phyloP scores from a whole-genome alignment of 2,797 vertebrate species.

The Octomys mimax region DNA sequence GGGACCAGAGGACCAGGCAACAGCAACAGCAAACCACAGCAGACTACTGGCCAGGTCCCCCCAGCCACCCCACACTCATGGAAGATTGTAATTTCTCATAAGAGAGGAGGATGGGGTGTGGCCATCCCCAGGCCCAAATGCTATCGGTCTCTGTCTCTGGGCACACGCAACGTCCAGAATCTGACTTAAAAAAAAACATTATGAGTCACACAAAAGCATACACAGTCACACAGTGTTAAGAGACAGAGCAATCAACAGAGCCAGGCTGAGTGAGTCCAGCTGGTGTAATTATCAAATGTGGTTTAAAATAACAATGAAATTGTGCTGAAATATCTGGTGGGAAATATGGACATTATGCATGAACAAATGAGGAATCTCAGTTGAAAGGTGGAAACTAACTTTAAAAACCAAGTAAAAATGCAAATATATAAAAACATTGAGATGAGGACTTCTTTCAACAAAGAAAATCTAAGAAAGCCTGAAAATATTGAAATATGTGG shows the following conservation, averaged over 20 bases:
- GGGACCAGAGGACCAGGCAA: background rate
- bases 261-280: background rate
- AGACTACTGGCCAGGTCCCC: background rate
- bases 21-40: background rate
- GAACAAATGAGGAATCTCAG: background rate
- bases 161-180: background rate
- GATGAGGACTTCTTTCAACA: background rate
- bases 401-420: background rate
- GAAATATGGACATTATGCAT: background rate
- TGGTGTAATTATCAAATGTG: background rate
- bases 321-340: background rate
- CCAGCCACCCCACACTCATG: background rate
- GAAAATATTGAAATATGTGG: background rate
- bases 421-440: background rate
- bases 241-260: conserved; percentile 4
- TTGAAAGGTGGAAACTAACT: background rate
- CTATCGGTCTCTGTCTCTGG: background rate
- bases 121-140: background rate
- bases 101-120: background rate
- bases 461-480: background rate
- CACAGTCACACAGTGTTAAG: background rate
- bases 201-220: background rate
- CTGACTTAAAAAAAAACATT: background rate
- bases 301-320: background rate
- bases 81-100: background rate